These are phyloP conservation scores for Lasius fuliginosus DNA, from an alignment of 2,888 invertebrate species.

Conservation along the genomic window DNA sequence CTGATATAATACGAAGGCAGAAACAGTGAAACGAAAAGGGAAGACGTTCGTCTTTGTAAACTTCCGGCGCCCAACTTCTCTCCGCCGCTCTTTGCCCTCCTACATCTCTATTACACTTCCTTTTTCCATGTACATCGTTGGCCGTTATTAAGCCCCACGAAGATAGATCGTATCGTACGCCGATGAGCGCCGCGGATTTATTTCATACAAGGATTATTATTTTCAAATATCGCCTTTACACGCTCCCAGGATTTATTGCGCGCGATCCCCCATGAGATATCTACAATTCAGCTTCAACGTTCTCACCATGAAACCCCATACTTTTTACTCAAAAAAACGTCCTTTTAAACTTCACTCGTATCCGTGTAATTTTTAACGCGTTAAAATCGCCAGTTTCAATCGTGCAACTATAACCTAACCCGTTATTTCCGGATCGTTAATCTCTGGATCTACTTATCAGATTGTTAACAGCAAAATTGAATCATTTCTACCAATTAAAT, in stretches of 20 bases:
- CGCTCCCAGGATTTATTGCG: slow-evolving; percentile 14
- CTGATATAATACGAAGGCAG: slow-evolving; percentile 65
- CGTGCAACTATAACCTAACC: neutral
- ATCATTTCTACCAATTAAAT: neutral
- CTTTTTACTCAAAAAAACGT: neutral
- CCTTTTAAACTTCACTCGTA: neutral
- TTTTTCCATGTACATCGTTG: slow-evolving; percentile 19
- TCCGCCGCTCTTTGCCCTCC: neutral
- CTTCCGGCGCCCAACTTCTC: slow-evolving; percentile 49
- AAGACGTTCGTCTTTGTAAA: slow-evolving; percentile 46
- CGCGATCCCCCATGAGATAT: neutral
- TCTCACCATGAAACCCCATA: neutral
- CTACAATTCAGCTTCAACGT: neutral
- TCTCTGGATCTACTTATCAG: neutral
- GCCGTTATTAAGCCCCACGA: slow-evolving; percentile 46
- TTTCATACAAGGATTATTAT: slow-evolving; percentile 37
- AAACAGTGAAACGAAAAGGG: slow-evolving; percentile 48
- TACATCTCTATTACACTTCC: slow-evolving; percentile 21
- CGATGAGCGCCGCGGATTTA: slow-evolving; percentile 28
- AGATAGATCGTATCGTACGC: slow-evolving; percentile 25
- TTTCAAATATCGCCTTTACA: slow-evolving; percentile 43
- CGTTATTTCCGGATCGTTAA: neutral
- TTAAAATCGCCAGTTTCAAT: neutral
- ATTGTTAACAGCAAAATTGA: neutral
- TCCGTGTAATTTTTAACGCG: neutral